Evolutionary conservation across 2,113 vertebrate genomes (phyloP).

Genomic region (Hippotragus niger): DNA sequence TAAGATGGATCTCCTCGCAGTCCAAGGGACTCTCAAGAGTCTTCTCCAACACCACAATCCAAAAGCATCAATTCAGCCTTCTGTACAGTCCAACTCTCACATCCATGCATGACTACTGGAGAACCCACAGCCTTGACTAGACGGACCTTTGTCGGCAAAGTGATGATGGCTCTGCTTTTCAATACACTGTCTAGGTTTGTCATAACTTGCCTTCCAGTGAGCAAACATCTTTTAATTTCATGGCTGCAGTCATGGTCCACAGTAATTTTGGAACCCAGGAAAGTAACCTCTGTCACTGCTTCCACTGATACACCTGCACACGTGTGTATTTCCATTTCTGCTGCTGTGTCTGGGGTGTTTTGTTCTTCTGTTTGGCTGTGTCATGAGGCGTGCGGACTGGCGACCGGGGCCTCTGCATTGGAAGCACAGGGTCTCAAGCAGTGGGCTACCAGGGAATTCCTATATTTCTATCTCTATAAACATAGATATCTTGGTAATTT

Average conservation of each 20-base stretch:
- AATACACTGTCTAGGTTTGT: no score
- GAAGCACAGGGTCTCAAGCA: neutral
- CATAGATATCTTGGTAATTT: neutral
- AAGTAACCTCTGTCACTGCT: neutral
- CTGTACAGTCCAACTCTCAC: neutral
- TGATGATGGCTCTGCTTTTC: neutral
- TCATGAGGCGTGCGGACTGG: neutral
- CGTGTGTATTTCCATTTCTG: rapidly evolving
- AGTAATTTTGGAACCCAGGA: neutral
- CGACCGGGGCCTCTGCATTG: neutral
- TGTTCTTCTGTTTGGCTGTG: rapidly evolving
- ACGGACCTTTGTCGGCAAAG: neutral
- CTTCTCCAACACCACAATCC: neutral
- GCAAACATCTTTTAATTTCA: neutral
- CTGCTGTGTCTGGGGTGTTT: neutral
- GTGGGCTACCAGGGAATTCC: neutral
- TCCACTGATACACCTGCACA: rapidly evolving
- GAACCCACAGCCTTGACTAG: neutral
- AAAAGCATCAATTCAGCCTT: neutral
- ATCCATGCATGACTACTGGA: neutral
- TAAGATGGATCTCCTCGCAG: neutral
- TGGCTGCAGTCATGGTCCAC: neutral
- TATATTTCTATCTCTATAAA: neutral
- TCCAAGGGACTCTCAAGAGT: neutral
- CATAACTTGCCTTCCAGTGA: neutral